Base-by-base conservation (phyloP, 2,113 vertebrate species). In the Microtus pennsylvanicus region DNA sequence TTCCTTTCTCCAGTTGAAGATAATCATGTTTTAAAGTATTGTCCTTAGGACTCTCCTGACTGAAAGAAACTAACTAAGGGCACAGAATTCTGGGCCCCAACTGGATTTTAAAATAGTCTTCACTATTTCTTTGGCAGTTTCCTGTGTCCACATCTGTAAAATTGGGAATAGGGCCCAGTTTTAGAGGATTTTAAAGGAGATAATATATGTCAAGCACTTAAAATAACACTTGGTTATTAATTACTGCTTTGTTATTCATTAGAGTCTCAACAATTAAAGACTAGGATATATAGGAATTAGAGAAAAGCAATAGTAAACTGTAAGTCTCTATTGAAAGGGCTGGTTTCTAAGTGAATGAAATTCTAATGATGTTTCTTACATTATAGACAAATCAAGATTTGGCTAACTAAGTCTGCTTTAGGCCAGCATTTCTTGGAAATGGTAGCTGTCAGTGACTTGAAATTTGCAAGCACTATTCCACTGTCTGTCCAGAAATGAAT, bases 401-500 rank as follows among this genome's bases (percentile, higher is more conserved):
- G 50, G 19, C 19, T 38, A 87, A 30, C 26, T 67, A 17, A 80
- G 28, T 5, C 72, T 61, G 38, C 38, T 94, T 97, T 74, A 96
- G 42, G 95, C 45, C 76, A 87, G 77, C 77, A 87, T 91, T 38
- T 90, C 63, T 83, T 88, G 26, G 50, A 63, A 91, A 75, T 94
- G 42, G 26, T 89, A 87, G 21, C 35, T 42, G 30, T 91, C 19
- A 10, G 5, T 92, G 21, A 50, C 80, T 88, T 82, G 82, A 78
- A 95, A 69, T 95, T 93, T 58, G 38, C 24, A 94, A 96, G 14
- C 38, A 61, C 14, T 72, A 9, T 67, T 94, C 50, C 85, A 3
- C 14, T 87, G 17, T 87, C 65, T 33, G 2, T 69, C 81, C 3
- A 74, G 78, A 91, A 83, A 87, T 63, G 13, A 89, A n/a, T 42